phyloP scores from a whole-genome alignment of 2,888 invertebrate species.

The Argyresthia albistria region DNA sequence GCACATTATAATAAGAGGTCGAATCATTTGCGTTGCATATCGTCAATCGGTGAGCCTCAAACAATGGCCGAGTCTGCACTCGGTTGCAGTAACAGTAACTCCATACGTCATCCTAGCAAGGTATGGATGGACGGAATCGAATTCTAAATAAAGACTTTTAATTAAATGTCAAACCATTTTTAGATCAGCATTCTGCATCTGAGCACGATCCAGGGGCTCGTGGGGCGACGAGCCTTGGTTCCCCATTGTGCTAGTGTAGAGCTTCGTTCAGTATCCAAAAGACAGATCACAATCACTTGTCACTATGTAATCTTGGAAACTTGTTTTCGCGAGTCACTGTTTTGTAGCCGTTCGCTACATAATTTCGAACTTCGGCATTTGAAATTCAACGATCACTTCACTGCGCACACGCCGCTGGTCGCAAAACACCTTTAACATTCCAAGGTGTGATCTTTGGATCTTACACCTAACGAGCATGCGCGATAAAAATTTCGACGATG shows the following conservation, averaged over 20 bases:
- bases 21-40: background rate
- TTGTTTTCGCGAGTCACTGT: background rate
- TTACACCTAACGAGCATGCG: constrained; percentile 11
- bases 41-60: background rate
- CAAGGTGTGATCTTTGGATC: too few species aligned
- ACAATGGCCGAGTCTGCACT: background rate
- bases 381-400: background rate
- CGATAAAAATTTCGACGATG: constrained; percentile 60
- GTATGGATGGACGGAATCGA: constrained; percentile 2
- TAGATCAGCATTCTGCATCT: constrained; percentile 57
- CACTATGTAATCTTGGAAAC: background rate
- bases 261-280: background rate
- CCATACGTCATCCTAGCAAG: background rate
- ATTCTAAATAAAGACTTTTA: constrained; percentile 8
- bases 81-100: background rate
- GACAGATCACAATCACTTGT: background rate
- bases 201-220: constrained; percentile 83
- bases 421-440: background rate
- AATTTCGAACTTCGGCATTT: constrained; percentile 2
- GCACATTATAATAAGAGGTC: background rate
- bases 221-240: constrained; percentile 88
- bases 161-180: constrained; percentile 48
- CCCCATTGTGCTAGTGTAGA: constrained; percentile 71
- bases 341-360: background rate
- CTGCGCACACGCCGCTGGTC: background rate